Conservation (phyloP, 1,140 invertebrate species). For the Diabrotica undecimpunctata region DNA sequence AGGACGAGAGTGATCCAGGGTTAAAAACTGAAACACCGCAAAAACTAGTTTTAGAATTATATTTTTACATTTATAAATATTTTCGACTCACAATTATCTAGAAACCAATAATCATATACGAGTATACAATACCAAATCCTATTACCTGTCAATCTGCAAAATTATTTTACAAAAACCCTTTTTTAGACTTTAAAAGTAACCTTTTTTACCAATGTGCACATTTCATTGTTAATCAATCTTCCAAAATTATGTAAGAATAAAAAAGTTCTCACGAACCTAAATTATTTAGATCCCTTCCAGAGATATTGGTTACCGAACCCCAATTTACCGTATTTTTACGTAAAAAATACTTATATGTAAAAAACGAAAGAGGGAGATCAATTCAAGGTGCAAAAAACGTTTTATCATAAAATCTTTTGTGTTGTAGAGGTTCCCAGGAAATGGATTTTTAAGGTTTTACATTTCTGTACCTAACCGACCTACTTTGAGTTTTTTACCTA, state of each 20-base stretch:
- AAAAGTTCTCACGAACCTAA: slow-evolving; percentile 16
- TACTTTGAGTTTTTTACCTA: slow-evolving; percentile 17
- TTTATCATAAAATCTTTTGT: slow-evolving; percentile 8
- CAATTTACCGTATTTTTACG: background rate
- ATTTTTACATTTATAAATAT: no score
- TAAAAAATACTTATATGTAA: slow-evolving; percentile 6
- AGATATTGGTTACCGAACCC: slow-evolving; percentile 10
- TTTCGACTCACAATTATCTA: no score
- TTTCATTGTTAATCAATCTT: slow-evolving; percentile 8
- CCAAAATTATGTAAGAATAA: slow-evolving; percentile 16
- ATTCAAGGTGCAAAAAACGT: slow-evolving; percentile 15
- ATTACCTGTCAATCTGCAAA: no score
- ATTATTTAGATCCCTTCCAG: slow-evolving; percentile 14
- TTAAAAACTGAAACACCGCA: no score
- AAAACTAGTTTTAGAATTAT: no score
- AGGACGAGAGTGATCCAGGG: no score
- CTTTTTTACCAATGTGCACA: background rate
- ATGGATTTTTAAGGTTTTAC: slow-evolving; percentile 14
- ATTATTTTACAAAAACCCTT: background rate
- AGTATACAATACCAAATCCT: no score
- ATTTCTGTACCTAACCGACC: slow-evolving; percentile 14
- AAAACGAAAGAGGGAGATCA: slow-evolving; percentile 11
- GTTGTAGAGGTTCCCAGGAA: slow-evolving; percentile 12
- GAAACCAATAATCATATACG: no score
- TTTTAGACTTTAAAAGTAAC: background rate